These are phyloP conservation scores for Spinus olivaceus DNA, from an alignment of 2,797 vertebrate genomes.

Conservation along the genomic window DNA sequence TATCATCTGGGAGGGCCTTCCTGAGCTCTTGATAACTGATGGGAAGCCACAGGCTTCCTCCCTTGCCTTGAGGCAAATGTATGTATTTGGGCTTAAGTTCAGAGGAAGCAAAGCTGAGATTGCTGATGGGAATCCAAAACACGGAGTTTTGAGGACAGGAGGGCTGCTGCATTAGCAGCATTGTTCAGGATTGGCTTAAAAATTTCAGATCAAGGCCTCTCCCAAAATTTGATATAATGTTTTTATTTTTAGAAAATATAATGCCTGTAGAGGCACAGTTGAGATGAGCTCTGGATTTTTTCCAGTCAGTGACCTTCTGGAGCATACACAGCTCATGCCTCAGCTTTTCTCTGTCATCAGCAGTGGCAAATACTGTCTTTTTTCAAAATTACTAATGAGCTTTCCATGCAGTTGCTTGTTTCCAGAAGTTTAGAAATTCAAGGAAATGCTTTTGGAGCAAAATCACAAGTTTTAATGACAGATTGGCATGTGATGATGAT, in stretches of 20 bases:
- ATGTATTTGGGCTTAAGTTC: not conserved
- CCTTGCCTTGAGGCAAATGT: not conserved
- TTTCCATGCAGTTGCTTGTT: not conserved
- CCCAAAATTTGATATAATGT: not conserved
- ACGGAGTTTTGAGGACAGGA: not conserved
- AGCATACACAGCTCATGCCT: not conserved
- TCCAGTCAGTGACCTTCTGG: not conserved
- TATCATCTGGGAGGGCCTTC: constrained; percentile 34
- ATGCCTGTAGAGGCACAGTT: not conserved
- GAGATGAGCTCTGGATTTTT: not conserved
- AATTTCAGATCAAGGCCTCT: not conserved
- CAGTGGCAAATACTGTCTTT: not conserved
- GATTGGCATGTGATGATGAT: not conserved
- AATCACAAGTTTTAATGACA: not conserved
- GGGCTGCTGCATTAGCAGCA: not conserved
- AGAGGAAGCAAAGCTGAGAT: constrained; percentile 17
- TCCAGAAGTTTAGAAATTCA: not conserved
- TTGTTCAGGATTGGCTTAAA: not conserved
- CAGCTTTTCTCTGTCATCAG: not conserved
- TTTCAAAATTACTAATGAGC: not conserved
- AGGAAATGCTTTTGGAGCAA: not conserved
- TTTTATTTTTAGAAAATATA: constrained; percentile 43
- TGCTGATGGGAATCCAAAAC: not conserved
- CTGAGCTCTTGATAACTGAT: constrained; percentile 47
- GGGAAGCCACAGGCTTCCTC: constrained; percentile 23